A percentile compares a stretch with the other conserved stretches of the same genome.
phyloP scores from a whole-genome alignment of 92 coral and sea anemone species.

The Epizoanthus scotinus region DNA sequence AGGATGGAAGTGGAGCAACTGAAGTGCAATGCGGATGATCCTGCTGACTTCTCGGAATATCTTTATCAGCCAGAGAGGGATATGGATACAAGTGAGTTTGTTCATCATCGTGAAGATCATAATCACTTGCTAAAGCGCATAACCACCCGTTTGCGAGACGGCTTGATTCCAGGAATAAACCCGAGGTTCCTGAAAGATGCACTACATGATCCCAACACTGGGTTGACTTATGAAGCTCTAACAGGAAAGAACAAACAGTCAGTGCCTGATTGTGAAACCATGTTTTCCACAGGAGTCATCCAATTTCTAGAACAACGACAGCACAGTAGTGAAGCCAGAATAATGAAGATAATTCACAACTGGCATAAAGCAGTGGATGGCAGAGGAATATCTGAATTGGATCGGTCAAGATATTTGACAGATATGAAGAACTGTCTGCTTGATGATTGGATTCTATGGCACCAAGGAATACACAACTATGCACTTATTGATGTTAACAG shows the following conservation, averaged over 20 bases:
- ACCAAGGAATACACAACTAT: no score
- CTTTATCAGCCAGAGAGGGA: constrained; percentile 71
- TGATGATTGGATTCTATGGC: no score
- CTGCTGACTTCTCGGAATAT: constrained; percentile 52
- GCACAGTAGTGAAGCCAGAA: no score
- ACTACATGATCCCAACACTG: constrained; percentile 64
- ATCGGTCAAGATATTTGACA: no score
- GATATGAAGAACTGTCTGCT: no score
- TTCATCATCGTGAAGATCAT: constrained; percentile 71
- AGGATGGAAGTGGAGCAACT: constrained; percentile 37
- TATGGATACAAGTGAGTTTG: constrained; percentile 43
- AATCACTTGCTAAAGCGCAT: constrained; percentile 67
- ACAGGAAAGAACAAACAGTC: constrained; percentile 83
- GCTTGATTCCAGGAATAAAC: constrained; percentile 53
- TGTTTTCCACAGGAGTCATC: constrained; percentile 60
- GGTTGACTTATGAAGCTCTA: constrained; percentile 77
- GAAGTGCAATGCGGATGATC: constrained; percentile 43
- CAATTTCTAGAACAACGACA: no score
- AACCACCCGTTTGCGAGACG: constrained; percentile 52
- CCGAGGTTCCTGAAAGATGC: constrained; percentile 51
- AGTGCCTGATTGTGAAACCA: constrained; percentile 70
- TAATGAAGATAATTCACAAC: no score
- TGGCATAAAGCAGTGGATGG: no score
- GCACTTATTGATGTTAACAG: no score
- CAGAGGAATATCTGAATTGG: no score